These are phyloP conservation scores for Hydrophis major DNA, from an alignment of 2,797 vertebrate genomes.

Conservation along the genomic window DNA sequence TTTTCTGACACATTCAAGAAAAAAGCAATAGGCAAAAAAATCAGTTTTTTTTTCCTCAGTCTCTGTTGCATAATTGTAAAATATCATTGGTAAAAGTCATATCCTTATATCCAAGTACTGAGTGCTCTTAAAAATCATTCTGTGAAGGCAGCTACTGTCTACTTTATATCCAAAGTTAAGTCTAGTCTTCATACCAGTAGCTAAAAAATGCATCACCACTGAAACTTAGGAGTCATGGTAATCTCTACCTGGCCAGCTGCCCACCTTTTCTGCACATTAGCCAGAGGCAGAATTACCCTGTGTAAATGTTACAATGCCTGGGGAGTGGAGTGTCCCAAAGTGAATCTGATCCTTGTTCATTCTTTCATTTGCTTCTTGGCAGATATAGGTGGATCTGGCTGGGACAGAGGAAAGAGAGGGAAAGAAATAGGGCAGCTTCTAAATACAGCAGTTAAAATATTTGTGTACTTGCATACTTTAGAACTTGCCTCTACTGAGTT, in stretches of 20 bases:
- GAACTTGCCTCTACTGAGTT: slow-evolving; percentile 64
- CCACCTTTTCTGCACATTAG: slow-evolving; percentile 84
- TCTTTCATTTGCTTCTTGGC: slow-evolving; percentile 80
- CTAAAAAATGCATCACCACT: slow-evolving; percentile 89
- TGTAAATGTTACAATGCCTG: slow-evolving; percentile 83
- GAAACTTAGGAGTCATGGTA: slow-evolving; percentile 93
- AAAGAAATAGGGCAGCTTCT: slow-evolving; percentile 47
- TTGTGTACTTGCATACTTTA: slow-evolving; percentile 67
- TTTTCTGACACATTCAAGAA: slow-evolving; percentile 85
- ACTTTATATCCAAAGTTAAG: slow-evolving; percentile 87
- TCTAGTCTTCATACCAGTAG: slow-evolving; percentile 83
- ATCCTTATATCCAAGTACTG: slow-evolving; percentile 82
- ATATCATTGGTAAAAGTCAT: slow-evolving; percentile 85
- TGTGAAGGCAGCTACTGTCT: slow-evolving; percentile 97
- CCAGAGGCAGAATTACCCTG: slow-evolving; percentile 83
- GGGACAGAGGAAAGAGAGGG: rapidly evolving
- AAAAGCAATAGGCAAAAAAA: slow-evolving; percentile 73
- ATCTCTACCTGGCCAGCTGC: slow-evolving; percentile 93
- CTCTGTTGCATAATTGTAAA: slow-evolving; percentile 86
- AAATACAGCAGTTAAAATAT: slow-evolving; percentile 70
- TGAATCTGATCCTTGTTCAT: slow-evolving; percentile 83
- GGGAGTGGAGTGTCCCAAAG: slow-evolving; percentile 85
- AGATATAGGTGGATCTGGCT: slow-evolving; percentile 30
- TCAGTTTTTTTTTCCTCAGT: slow-evolving; percentile 78
- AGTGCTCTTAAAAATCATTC: slow-evolving; percentile 88